Conservation (phyloP, 2,113 vertebrate genomes). For the Varanus salvator region DNA sequence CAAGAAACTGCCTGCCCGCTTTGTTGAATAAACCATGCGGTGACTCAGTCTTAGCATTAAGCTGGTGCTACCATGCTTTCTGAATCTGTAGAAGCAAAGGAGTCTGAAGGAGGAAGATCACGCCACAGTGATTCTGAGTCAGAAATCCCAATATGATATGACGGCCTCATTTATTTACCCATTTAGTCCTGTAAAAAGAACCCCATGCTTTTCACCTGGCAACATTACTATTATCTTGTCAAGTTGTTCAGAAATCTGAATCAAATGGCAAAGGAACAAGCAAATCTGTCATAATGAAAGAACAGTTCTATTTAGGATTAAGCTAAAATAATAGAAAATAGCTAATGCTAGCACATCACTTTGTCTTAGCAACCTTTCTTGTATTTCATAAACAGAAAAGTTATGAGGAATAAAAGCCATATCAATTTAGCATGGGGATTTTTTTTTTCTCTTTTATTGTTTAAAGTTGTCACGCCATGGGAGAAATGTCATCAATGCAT, state of each 20-base stretch:
- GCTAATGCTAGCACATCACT: neutral
- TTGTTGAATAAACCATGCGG: neutral
- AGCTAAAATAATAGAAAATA: conserved; percentile 9
- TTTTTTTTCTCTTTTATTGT: neutral
- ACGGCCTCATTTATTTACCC: neutral
- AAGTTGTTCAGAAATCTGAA: conserved; percentile 20
- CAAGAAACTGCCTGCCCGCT: neutral
- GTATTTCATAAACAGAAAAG: conserved; percentile 13
- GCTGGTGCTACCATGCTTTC: neutral
- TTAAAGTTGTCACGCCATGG: neutral
- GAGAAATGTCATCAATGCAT: neutral
- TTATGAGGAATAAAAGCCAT: neutral
- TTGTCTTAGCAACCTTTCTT: neutral
- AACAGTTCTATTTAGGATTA: conserved; percentile 16
- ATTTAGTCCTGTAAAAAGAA: neutral
- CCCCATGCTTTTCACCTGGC: neutral
- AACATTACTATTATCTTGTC: conserved; percentile 30
- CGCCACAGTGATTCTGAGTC: neutral
- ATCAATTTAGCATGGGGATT: neutral
- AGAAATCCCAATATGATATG: neutral
- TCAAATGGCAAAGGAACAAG: neutral
- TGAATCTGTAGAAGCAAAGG: neutral
- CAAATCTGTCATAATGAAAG: conserved; percentile 15
- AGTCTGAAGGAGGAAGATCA: neutral
- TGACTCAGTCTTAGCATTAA: neutral